Base-by-base conservation (phyloP, 2,888 invertebrate genomes). In the Scaptomyza flava region DNA sequence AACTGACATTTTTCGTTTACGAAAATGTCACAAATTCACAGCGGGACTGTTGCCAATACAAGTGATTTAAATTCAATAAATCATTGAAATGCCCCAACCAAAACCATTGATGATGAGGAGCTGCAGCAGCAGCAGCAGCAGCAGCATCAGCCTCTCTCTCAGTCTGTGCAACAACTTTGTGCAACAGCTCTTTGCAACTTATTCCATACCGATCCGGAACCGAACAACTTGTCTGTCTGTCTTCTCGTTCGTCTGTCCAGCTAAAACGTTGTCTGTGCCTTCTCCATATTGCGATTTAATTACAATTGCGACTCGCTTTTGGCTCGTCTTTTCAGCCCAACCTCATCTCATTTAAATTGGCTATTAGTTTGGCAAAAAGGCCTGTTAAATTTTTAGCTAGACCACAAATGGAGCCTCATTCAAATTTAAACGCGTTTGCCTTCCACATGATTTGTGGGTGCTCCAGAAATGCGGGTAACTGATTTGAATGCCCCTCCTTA, bases 1-100 rank as follows among this genome's bases (percentile, higher is more conserved):
- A 91, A 90, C 90, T 90, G 90, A 89, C 90, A 87, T 90, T 90
- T 90, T 90, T 90, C 90, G 91, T 91, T 90, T 90, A 91, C 90
- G 77, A 91, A 91, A 90, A 91, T 90, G 90, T 90, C 90, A 90
- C 90, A 90, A 90, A 90, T 87, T 91, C 90, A 89, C 90, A 90
- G 90, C 90, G 91, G 90, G 90, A 89, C 81, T 88, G 83, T 86
- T 90, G 90, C 91, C 90, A 90, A 91, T 90, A 89, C 90, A 90
- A 90, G 89, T 90, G 90, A 90, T 90, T 90, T 90, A 90, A 91
- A 90, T 89, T 90, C 90, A 91, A 90, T 90, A 91, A 90, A 90
- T 90, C 90, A 90, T 90, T 82, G 78, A 77, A 85, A 77, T 87
- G 80, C 78, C 33, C 64, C 69, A 34, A 50, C 45, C 59, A 52